Conservation (phyloP, 2,888 invertebrate species). For the Endotricha flammealis region DNA sequence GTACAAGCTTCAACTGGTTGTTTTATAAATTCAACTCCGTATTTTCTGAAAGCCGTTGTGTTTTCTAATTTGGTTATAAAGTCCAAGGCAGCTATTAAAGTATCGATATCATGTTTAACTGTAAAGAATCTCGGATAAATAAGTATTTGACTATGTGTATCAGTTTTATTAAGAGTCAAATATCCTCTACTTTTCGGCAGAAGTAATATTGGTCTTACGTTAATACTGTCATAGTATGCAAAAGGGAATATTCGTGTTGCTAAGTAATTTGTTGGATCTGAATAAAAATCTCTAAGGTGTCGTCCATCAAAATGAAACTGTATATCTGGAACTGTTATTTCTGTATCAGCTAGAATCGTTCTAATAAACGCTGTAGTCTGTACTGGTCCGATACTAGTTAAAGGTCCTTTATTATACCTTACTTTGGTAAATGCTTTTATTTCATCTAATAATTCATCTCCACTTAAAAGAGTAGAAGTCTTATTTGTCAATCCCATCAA, state of each 20-base stretch:
- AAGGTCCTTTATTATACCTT: slow-evolving; percentile 48
- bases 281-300: slow-evolving; percentile 72
- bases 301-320: slow-evolving; percentile 80
- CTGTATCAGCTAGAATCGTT: slow-evolving; percentile 70
- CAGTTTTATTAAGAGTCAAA: slow-evolving; percentile 78
- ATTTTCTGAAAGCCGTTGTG: slow-evolving; percentile 73
- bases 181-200: slow-evolving; percentile 80
- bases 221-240: slow-evolving; percentile 80
- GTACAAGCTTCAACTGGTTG: slow-evolving; percentile 77
- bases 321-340: slow-evolving; percentile 78
- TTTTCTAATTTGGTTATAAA: slow-evolving; percentile 75
- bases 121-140: slow-evolving; percentile 84
- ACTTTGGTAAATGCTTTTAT: slow-evolving; percentile 51
- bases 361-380: slow-evolving; percentile 78
- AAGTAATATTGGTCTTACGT: slow-evolving; percentile 79
- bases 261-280: slow-evolving; percentile 71
- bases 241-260: slow-evolving; percentile 67
- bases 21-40: slow-evolving; percentile 74
- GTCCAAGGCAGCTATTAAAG: slow-evolving; percentile 79
- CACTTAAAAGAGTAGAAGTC: slow-evolving; percentile 60
- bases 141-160: slow-evolving; percentile 84
- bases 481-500: slow-evolving; percentile 72
- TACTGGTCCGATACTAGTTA: slow-evolving; percentile 75
- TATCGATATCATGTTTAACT: slow-evolving; percentile 78
- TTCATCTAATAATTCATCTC: slow-evolving; percentile 47